A percentile compares a stretch with the other conserved stretches of the same genome.
phyloP scores from a whole-genome alignment of 2,113 vertebrate genomes.

The Megaceryle torquata region DNA sequence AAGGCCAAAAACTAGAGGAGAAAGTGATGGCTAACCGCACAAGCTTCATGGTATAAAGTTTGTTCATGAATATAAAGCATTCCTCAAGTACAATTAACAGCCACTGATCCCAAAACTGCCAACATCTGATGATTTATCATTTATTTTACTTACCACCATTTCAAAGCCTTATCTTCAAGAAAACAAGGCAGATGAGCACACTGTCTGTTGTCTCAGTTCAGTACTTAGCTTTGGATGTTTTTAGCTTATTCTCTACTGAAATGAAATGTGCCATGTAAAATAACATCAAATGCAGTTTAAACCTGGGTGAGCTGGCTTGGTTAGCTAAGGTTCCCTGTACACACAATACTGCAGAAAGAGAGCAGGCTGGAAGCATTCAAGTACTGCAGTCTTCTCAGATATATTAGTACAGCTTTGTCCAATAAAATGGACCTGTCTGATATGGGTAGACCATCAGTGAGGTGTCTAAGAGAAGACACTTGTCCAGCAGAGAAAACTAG shows the following conservation, averaged over 20 bases:
- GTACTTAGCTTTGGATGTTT: not conserved
- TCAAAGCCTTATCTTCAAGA: conserved; percentile 37
- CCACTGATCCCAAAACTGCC: not conserved
- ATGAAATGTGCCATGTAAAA: not conserved
- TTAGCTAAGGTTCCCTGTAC: not conserved
- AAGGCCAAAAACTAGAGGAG: not conserved
- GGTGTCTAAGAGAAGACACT: not conserved
- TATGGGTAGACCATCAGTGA: fast-evolving
- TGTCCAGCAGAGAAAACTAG: not conserved
- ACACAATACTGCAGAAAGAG: not conserved
- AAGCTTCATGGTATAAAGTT: conserved; percentile 5
- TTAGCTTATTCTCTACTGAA: not conserved
- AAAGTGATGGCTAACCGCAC: conserved; percentile 28
- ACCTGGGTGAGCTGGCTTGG: not conserved
- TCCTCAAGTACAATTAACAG: not conserved
- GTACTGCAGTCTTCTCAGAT: not conserved
- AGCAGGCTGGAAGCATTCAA: not conserved
- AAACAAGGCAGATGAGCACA: not conserved
- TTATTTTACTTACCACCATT: not conserved
- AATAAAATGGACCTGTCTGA: not conserved
- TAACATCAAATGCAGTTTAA: not conserved
- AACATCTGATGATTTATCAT: conserved; percentile 10
- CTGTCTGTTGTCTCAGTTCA: not conserved
- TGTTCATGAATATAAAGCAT: not conserved
- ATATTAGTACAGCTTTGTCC: not conserved